Evolutionary conservation across 2,797 vertebrate genomes (phyloP).

Genomic region (Periophthalmus magnuspinnatus): DNA sequence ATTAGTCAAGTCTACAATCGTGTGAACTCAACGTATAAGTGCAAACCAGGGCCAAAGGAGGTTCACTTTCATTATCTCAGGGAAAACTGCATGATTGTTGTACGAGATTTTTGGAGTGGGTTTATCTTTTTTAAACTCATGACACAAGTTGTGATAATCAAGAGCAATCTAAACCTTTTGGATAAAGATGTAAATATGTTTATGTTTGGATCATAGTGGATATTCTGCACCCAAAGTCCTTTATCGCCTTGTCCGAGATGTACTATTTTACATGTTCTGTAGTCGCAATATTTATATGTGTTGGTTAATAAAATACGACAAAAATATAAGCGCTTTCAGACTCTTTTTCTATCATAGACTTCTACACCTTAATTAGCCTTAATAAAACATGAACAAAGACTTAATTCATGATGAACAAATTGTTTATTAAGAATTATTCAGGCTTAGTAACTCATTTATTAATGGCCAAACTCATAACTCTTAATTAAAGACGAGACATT

Average conservation of each 20-base stretch:
- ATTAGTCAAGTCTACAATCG: neutral
- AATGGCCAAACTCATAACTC: too few species aligned
- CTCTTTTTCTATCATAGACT: neutral
- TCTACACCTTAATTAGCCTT: too few species aligned
- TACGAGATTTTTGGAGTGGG: slow-evolving; percentile 34
- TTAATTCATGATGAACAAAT: too few species aligned
- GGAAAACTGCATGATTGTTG: slow-evolving; percentile 74
- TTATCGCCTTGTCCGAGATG: slow-evolving; percentile 62
- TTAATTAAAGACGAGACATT: too few species aligned
- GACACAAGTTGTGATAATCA: slow-evolving; percentile 12
- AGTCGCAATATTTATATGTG: slow-evolving; percentile 68
- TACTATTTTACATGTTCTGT: slow-evolving; percentile 73
- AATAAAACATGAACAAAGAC: too few species aligned
- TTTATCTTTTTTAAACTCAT: slow-evolving; percentile 20
- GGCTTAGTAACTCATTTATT: too few species aligned
- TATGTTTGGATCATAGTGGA: slow-evolving; percentile 57
- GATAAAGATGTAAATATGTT: slow-evolving; percentile 57
- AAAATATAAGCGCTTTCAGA: neutral
- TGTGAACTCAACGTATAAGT: neutral
- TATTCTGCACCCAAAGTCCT: slow-evolving; percentile 68
- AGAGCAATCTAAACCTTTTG: slow-evolving; percentile 37
- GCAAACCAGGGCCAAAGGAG: neutral
- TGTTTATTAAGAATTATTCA: too few species aligned
- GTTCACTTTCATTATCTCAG: slow-evolving; percentile 49
- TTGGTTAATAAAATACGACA: slow-evolving; percentile 72